phyloP scores from a whole-genome alignment of 2,888 invertebrate genomes.

The Cephus spinipes region DNA sequence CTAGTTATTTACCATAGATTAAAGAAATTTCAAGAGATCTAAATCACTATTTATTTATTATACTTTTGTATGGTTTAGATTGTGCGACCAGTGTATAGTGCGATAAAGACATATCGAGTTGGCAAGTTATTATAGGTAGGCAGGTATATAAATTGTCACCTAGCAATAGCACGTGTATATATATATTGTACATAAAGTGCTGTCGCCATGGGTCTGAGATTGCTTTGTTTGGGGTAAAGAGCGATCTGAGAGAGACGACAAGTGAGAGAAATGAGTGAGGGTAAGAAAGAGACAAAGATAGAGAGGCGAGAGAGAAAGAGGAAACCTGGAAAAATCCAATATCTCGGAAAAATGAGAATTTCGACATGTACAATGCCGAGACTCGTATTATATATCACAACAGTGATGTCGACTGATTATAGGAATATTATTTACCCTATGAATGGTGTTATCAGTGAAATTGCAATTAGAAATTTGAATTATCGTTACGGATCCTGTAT shows the following conservation, averaged over 20 bases:
- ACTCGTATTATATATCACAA: neutral
- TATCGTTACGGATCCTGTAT: neutral
- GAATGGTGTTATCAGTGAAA: neutral
- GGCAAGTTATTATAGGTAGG: slow-evolving; percentile 55
- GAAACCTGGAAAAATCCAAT: slow-evolving; percentile 44
- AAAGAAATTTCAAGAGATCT: neutral
- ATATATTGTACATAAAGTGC: slow-evolving; percentile 40
- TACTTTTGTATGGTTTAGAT: neutral
- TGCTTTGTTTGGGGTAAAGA: slow-evolving; percentile 63
- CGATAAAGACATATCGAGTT: slow-evolving; percentile 62
- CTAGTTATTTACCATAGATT: neutral
- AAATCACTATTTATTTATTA: neutral
- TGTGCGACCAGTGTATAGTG: slow-evolving; percentile 17
- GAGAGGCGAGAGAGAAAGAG: slow-evolving; percentile 13
- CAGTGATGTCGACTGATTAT: neutral
- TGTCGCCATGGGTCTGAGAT: slow-evolving; percentile 53
- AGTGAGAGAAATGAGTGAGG: slow-evolving; percentile 15
- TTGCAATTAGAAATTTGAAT: neutral
- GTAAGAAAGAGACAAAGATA: slow-evolving; percentile 19
- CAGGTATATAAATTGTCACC: slow-evolving; percentile 64
- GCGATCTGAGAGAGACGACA: slow-evolving; percentile 30
- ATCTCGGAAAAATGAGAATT: slow-evolving; percentile 48
- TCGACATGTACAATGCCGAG: slow-evolving; percentile 9
- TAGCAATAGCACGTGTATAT: slow-evolving; percentile 52
- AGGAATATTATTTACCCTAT: neutral